Evolutionary conservation across 2,113 vertebrate species (phyloP).

Genomic region (Spilogale gracilis): DNA sequence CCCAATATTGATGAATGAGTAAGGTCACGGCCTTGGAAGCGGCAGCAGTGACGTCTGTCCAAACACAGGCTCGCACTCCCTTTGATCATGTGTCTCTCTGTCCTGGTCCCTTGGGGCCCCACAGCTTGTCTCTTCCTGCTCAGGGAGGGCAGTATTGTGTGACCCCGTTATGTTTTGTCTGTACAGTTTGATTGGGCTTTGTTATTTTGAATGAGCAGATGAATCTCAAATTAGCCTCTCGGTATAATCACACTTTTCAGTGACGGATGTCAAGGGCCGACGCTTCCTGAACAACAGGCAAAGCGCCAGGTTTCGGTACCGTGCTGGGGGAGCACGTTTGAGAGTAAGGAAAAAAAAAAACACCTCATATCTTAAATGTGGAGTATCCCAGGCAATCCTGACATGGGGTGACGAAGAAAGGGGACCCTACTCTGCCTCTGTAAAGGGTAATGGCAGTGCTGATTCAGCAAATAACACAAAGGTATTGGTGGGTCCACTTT

Average conservation of each 20-base stretch:
- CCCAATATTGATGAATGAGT: background rate
- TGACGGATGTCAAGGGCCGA: background rate
- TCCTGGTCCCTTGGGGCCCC: background rate
- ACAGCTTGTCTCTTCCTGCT: background rate
- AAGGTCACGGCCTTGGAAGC: background rate
- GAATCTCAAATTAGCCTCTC: slow-evolving; percentile 55
- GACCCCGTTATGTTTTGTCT: background rate
- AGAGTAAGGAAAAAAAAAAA: background rate
- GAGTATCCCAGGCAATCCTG: background rate
- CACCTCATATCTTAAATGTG: background rate
- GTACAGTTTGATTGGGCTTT: background rate
- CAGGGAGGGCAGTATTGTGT: background rate
- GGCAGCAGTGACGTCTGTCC: fast-evolving
- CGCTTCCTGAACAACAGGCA: background rate
- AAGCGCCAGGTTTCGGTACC: background rate
- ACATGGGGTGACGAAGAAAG: background rate
- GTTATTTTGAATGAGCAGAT: slow-evolving; percentile 11
- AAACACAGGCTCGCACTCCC: fast-evolving
- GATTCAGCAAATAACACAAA: background rate
- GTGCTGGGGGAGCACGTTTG: background rate
- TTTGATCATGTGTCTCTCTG: background rate
- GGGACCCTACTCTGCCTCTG: background rate
- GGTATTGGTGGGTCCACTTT: background rate
- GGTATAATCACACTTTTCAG: background rate
- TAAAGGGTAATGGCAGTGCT: too few relatives aligned